These are phyloP conservation scores for Argopecten irradians DNA, from an alignment of 1,140 invertebrate species.

Conservation along the genomic window DNA sequence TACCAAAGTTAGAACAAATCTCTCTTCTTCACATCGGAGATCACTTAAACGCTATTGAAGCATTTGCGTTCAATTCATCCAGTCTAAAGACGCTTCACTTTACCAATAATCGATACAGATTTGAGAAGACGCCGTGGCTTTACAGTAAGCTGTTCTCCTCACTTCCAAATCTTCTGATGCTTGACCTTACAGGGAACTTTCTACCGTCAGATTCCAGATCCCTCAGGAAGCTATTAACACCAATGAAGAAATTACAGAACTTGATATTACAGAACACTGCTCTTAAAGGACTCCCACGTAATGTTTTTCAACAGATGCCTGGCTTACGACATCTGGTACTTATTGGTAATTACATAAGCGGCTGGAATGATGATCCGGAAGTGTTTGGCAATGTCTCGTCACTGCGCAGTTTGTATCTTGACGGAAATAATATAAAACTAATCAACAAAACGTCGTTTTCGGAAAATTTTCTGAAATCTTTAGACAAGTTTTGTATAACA, in stretches of 20 bases:
- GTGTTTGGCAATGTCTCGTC: conserved; percentile 31
- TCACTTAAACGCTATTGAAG: not conserved
- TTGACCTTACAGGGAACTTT: conserved; percentile 25
- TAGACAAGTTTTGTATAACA: conserved; percentile 28
- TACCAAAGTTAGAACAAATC: not conserved
- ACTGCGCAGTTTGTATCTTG: conserved; percentile 32
- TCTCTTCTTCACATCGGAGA: not conserved
- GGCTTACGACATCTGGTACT: not conserved
- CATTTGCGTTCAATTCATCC: not conserved
- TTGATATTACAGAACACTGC: not conserved
- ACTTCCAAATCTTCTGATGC: not conserved
- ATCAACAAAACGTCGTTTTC: conserved; percentile 39
- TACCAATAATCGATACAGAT: not conserved
- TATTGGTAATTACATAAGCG: not conserved
- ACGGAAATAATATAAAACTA: conserved; percentile 34
- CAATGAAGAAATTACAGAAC: not conserved
- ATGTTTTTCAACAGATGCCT: not conserved
- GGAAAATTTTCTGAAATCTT: not conserved
- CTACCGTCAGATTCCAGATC: not conserved
- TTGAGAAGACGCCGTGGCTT: not conserved
- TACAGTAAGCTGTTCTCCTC: not conserved
- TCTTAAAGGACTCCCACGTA: not conserved
- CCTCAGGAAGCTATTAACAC: conserved; percentile 8
- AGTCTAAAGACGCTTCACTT: not conserved
- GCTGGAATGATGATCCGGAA: not conserved